phyloP scores from a whole-genome alignment of 2,113 vertebrate genomes.

The Sinocyclocheilus anophthalmus region DNA sequence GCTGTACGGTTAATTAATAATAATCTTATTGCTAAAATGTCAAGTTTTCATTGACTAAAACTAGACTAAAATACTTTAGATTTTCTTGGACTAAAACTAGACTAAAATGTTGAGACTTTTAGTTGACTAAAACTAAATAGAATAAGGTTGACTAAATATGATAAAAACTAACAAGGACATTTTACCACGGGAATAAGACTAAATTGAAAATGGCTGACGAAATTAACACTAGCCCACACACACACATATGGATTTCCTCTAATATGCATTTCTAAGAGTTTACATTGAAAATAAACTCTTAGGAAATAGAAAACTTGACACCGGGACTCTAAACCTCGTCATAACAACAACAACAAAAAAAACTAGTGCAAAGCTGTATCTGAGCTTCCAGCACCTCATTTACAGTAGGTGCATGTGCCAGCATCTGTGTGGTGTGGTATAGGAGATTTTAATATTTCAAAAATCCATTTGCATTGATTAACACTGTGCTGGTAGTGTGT shows the following conservation, averaged over 20 bases:
- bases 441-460: conserved; percentile 69
- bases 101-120: too few relatives aligned
- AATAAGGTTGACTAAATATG: too few relatives aligned
- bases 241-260: conserved; percentile 20
- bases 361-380: background rate
- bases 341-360: background rate
- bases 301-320: background rate
- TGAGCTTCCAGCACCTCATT: background rate
- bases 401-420: background rate
- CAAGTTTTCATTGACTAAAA: too few relatives aligned
- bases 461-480: conserved; percentile 71
- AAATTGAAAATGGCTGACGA: too few relatives aligned
- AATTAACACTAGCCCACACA: conserved; percentile 5
- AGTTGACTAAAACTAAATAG: too few relatives aligned
- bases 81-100: too few relatives aligned
- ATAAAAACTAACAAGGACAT: too few relatives aligned
- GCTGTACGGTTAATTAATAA: too few relatives aligned
- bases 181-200: too few relatives aligned
- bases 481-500: conserved; percentile 63
- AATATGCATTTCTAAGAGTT: conserved; percentile 12
- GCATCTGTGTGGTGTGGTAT: conserved; percentile 3
- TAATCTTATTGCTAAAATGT: too few relatives aligned
- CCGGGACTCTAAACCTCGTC: background rate
- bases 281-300: background rate
- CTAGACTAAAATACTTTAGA: too few relatives aligned